Evolutionary conservation across 2,888 invertebrate species (phyloP).

Genomic region (Drosophila antonietae): DNA sequence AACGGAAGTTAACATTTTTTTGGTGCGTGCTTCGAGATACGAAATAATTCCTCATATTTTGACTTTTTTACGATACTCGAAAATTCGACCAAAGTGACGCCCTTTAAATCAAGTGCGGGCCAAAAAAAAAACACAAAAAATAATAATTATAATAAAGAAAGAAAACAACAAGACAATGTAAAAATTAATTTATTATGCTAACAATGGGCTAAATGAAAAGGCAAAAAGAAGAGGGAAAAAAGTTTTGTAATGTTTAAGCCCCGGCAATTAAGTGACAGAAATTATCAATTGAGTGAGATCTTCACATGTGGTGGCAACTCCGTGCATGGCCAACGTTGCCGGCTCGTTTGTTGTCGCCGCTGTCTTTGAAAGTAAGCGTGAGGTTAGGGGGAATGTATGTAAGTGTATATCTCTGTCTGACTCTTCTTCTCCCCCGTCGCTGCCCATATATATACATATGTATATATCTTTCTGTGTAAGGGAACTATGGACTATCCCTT

Average conservation of each 20-base stretch:
- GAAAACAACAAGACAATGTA: constrained; percentile 9
- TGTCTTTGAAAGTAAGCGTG: constrained; percentile 30
- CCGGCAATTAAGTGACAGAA: constrained; percentile 76
- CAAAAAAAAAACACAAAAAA: constrained; percentile 3
- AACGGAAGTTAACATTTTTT: constrained; percentile 50
- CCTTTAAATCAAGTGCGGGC: constrained; percentile 19
- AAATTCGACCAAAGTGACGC: constrained; percentile 33
- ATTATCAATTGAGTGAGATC: constrained; percentile 72
- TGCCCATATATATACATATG: too few relatives aligned
- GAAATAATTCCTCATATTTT: constrained; percentile 47
- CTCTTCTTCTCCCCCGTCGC: neutral
- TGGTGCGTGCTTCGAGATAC: constrained; percentile 51
- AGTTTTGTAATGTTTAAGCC: constrained; percentile 78
- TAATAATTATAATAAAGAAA: neutral
- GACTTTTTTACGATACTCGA: constrained; percentile 46
- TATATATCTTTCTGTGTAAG: neutral
- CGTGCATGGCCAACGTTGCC: constrained; percentile 26
- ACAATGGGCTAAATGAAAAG: constrained; percentile 52
- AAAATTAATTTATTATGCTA: constrained; percentile 77
- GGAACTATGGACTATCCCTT: constrained; percentile 41
- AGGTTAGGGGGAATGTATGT: constrained; percentile 2
- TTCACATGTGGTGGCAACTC: constrained; percentile 67
- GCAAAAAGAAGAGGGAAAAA: constrained; percentile 33
- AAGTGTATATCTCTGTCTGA: neutral
- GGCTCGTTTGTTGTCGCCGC: constrained; percentile 51